Evolutionary conservation across 2,888 invertebrate species (phyloP), one percentile per base, ranked within the genome.

Genomic region (Masnerella sp.): DNA sequence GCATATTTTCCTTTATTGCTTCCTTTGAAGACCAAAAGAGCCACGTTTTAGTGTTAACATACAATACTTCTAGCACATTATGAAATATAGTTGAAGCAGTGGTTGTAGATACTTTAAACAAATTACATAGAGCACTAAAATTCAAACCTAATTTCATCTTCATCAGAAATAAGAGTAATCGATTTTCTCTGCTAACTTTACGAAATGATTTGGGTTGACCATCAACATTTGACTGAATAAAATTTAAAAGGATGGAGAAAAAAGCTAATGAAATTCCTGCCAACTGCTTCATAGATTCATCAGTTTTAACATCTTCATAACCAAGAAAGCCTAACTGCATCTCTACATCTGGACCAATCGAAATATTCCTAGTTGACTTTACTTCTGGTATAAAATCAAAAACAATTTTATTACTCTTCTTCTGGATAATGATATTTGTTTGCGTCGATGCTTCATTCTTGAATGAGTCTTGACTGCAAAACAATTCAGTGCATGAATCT

Each of bases 41-140:
- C 22, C 14, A 36, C 4, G 36, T 14, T 36, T 36, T 36, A 14
- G 36, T 36, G 9, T 12, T 36, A 14, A 12, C 9, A 54, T 61
- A 51, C 34, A 79, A 52, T 3, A 17, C 5, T 9, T 65, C 11
- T 30, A 77, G 32, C 28, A 43, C 72, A 9, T 20, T 20, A 47
- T 25, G 30, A 61, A 77, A 78, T 47, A 77, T 69, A 51, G 28
- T 75, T 0, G 68, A 61, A 22, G 70, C 49, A 14, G 76, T 76
- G 2, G 4, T 30, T 9, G 2, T 30, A n/a, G 5, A 30, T 9
- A 30, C 30, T 30, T 9, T n/a, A 30, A 74, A 76, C 11, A 76
- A 45, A 42, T 14, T 54, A n/a, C 54, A 11, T 7, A 75, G 17
- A 9, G 62, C 56, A 8, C 61, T 40, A 71, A 65, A 76, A 25